These are phyloP conservation scores for Neolamprologus caudopunctatus DNA, from an alignment of 2,113 vertebrate genomes.

Conservation along the genomic window DNA sequence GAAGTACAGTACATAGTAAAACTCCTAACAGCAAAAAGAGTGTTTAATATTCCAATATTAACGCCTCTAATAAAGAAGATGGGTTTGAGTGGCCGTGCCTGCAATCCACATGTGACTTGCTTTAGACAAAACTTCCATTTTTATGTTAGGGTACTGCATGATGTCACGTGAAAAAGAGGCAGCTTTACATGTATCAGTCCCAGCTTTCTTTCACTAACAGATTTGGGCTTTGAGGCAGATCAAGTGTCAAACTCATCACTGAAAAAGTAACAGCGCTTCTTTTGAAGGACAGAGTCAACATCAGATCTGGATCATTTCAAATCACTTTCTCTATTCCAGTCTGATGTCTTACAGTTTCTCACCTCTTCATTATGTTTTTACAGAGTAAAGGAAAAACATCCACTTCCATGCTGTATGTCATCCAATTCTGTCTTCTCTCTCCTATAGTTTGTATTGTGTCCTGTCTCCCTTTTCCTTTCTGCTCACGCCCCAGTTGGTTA, in stretches of 20 bases:
- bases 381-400: background rate
- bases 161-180: background rate
- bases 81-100: fast-evolving
- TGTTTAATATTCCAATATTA: background rate
- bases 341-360: background rate
- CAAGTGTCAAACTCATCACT: background rate
- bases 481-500: background rate
- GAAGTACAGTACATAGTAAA: background rate
- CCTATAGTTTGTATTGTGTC: background rate
- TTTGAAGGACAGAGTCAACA: background rate
- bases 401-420: background rate
- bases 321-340: background rate
- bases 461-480: background rate
- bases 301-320: background rate
- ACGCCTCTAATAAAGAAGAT: background rate
- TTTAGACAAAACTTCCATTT: background rate
- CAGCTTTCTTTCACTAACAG: background rate
- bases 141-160: background rate
- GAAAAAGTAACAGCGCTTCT: background rate
- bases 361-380: background rate
- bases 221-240: background rate
- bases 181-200: background rate
- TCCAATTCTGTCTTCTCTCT: background rate
- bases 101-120: background rate
- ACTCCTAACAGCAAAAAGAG: background rate